Evolutionary conservation across 2,888 invertebrate species (phyloP).

Genomic region (Sialis fuliginosa): DNA sequence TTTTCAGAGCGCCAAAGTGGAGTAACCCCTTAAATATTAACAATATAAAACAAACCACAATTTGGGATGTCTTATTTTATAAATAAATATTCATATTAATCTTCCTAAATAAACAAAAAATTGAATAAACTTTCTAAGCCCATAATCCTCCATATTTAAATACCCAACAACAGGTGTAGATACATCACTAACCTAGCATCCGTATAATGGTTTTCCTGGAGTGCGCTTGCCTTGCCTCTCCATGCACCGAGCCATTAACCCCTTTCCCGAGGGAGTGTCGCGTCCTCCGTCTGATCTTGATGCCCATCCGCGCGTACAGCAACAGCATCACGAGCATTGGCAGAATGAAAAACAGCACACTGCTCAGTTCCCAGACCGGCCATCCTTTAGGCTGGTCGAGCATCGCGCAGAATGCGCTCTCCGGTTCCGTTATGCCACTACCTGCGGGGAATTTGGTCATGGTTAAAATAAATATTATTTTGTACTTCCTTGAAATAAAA

Average conservation of each 20-base stretch:
- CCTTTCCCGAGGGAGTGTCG: slow-evolving; percentile 27
- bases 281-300: slow-evolving; percentile 39
- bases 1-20: too few species aligned
- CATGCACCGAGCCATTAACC: slow-evolving; percentile 46
- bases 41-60: too few species aligned
- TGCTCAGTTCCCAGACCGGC: slow-evolving; percentile 65
- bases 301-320: slow-evolving; percentile 64
- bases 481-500: too few species aligned
- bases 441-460: background rate
- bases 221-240: slow-evolving; percentile 47
- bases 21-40: too few species aligned
- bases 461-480: too few species aligned
- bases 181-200: slow-evolving; percentile 48
- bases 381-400: slow-evolving; percentile 37
- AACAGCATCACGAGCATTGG: slow-evolving; percentile 55
- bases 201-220: slow-evolving; percentile 57
- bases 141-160: too few species aligned
- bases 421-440: slow-evolving; percentile 17
- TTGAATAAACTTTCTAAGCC: too few species aligned
- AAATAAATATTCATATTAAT: too few species aligned
- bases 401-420: slow-evolving; percentile 70
- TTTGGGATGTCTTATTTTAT: too few species aligned
- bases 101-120: too few species aligned
- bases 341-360: slow-evolving; percentile 63
- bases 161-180: too few species aligned